These are phyloP conservation scores for Pristionchus mayeri DNA, from an alignment of 2,888 invertebrate genomes.

Conservation along the genomic window DNA sequence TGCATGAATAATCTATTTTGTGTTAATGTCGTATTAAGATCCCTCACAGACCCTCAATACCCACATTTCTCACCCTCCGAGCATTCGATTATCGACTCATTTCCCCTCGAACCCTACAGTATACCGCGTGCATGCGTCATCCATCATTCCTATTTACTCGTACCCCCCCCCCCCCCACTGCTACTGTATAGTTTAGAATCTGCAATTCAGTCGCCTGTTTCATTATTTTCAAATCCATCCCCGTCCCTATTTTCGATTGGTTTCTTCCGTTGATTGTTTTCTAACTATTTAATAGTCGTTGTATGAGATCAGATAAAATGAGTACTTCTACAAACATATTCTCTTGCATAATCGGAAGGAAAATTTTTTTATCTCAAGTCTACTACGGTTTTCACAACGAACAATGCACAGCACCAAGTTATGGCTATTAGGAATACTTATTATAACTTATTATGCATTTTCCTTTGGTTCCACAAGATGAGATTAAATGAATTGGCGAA, in stretches of 20 bases:
- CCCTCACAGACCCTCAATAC: conserved; percentile 1
- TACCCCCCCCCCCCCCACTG: neutral
- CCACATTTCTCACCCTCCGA: conserved; percentile 18
- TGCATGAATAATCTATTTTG: conserved; percentile 8
- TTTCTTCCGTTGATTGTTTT: conserved; percentile 36
- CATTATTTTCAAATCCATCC: neutral
- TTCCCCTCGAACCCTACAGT: neutral
- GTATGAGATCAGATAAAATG: conserved; percentile 16
- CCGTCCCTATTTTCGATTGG: neutral
- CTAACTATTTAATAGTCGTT: conserved; percentile 40
- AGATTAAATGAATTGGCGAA: neutral
- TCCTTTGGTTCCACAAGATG: neutral
- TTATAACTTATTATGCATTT: neutral
- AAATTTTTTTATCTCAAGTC: no score
- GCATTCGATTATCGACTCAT: no score
- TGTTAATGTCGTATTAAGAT: neutral
- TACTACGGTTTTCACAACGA: neutral
- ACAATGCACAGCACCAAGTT: conserved; percentile 4
- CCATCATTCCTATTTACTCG: conserved; percentile 6
- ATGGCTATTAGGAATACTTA: neutral
- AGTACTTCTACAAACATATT: no score
- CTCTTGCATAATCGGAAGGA: no score
- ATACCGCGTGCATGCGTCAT: neutral
- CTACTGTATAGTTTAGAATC: neutral
- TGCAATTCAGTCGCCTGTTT: neutral